A percentile compares a stretch with the other conserved stretches of the same genome.
These are phyloP conservation scores for Tyria jacobaeae DNA, from an alignment of 2,888 invertebrate genomes.

Conservation along the genomic window DNA sequence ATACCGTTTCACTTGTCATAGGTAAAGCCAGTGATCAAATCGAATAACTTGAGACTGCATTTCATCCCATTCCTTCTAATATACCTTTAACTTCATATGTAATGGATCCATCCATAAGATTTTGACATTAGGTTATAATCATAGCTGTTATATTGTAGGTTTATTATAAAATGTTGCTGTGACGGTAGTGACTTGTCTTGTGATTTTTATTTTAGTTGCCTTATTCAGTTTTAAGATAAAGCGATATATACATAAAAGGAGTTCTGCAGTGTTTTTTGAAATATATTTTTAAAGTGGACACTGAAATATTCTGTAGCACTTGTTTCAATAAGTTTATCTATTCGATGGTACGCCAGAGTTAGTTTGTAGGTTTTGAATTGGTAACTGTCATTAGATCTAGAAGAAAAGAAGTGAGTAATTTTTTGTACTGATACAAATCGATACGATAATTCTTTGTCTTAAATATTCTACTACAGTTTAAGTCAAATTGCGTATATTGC, in stretches of 20 bases:
- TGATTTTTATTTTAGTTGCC: conserved; percentile 60
- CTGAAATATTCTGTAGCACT: conserved; percentile 6
- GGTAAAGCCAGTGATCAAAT: conserved; percentile 73
- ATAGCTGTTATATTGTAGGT: conserved; percentile 63
- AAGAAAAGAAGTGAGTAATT: not conserved
- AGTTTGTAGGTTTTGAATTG: not conserved
- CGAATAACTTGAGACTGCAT: conserved; percentile 68
- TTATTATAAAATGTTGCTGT: conserved; percentile 57
- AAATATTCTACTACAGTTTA: no score
- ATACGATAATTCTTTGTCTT: no score
- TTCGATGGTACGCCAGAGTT: not conserved
- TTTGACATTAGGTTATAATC: conserved; percentile 66
- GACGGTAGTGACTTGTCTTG: conserved; percentile 60
- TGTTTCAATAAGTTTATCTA: not conserved
- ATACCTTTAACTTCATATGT: conserved; percentile 59
- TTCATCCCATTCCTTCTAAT: conserved; percentile 68
- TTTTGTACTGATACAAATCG: not conserved
- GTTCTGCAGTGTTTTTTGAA: not conserved
- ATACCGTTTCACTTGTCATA: conserved; percentile 62
- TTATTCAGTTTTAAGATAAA: conserved; percentile 31
- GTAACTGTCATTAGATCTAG: not conserved
- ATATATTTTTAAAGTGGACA: conserved; percentile 2
- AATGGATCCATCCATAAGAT: conserved; percentile 79
- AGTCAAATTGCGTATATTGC: no score
- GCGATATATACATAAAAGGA: conserved; percentile 22